Base-by-base conservation (phyloP, 2,888 invertebrate species). In the Mongoloraphidia duomilia region DNA sequence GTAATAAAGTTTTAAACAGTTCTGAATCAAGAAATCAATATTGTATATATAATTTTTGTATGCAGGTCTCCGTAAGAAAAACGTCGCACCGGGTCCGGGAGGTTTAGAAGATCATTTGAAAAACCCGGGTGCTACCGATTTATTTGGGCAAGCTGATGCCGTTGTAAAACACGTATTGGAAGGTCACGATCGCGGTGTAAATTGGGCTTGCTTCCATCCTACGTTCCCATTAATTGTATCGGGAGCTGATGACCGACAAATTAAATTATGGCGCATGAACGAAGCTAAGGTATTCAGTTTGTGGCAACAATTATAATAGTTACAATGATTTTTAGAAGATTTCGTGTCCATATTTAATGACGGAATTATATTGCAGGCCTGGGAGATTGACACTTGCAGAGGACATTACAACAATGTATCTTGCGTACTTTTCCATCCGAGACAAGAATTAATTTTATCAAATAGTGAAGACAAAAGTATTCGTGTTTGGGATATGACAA, bases 341-440 rank as follows among this genome's bases (percentile, higher is more conserved):
- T 4, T 17, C n/a, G 12, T 49, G 9, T 39, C 9, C 17, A 41
- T 8, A n/a, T 9, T 36, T 38, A n/a, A 38, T n/a, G 5, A 38
- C 13, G n/a, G 8, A 38, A 38, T 49, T 44, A 38, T 46, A 44
- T 55, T 56, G 1, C 57, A 84, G 75, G 97, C 96, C 0, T 97
- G 96, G 96, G 97, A 98, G 65, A 92, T 98, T 41, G 98, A 99
- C 69, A 94, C 96, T 0, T 98, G 96, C 60, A 82, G 98, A n/a
- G 98, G 98, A 0, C 98, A 98, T 66, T 98, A 97, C 74, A 95
- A 97, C 74, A 99, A 99, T 67, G 97, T 98, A 2, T 97, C 96
- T 0, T 96, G 96, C 63, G 94, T 90, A 0, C 69, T 95, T 41
- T 98, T 98, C 72, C 97, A 98, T 70, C 96, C 98, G 0, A 77